Conservation (phyloP, 2,113 vertebrate species). For the Mormyrus iriodes region DNA sequence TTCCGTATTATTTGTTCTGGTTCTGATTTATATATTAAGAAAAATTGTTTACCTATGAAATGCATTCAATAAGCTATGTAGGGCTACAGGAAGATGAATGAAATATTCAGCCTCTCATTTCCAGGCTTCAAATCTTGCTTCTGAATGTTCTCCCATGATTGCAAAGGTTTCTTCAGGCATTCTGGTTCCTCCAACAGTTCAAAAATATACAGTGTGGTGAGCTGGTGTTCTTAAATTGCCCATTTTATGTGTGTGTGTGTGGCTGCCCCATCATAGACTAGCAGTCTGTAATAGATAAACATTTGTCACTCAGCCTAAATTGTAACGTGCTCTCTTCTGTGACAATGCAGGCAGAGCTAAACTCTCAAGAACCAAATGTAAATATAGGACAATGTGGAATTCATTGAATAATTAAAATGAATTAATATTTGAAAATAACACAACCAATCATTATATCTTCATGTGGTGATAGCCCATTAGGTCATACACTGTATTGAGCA, state of each 20-base stretch:
- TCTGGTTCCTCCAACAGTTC: neutral
- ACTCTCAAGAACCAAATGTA: neutral
- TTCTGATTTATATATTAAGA: neutral
- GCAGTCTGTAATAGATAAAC: neutral
- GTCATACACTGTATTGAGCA: too few relatives aligned
- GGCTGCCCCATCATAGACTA: neutral
- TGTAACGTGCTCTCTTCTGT: neutral
- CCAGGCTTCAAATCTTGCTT: neutral
- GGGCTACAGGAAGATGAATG: neutral
- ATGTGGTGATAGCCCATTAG: too few relatives aligned
- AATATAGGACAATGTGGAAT: neutral
- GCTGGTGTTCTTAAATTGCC: neutral
- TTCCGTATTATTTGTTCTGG: neutral
- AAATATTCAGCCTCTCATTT: neutral
- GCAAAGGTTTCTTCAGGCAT: neutral
- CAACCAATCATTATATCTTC: neutral
- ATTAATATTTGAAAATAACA: neutral
- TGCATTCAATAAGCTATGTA: neutral
- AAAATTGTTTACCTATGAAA: neutral
- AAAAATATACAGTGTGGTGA: neutral
- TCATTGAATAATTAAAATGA: neutral
- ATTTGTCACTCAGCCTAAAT: neutral
- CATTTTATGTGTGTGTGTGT: neutral
- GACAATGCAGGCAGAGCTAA: neutral
- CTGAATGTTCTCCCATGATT: neutral